phyloP scores from a whole-genome alignment of 2,797 vertebrate genomes.

The Graptemys geographica region DNA sequence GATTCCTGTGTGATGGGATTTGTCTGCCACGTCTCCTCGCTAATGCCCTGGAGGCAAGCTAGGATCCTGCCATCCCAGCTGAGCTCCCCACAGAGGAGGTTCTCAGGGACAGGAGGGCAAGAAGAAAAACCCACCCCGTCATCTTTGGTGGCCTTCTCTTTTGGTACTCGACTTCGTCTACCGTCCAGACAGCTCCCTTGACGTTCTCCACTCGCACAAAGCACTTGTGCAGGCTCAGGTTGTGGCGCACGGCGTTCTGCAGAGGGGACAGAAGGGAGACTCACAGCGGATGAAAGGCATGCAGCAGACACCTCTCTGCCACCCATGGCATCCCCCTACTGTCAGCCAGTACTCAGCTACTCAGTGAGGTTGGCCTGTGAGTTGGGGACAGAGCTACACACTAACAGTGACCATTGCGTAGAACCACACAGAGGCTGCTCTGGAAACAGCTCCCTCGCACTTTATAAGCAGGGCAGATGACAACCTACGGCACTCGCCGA shows the following conservation, averaged over 20 bases:
- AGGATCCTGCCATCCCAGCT: not conserved
- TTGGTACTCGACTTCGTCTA: constrained; percentile 99
- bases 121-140: constrained; percentile 87
- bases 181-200: constrained; percentile 98
- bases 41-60: not conserved
- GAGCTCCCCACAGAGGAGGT: not conserved
- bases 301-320: accelerated
- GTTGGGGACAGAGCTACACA: too few relatives aligned
- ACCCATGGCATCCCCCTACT: not conserved
- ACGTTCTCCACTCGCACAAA: constrained; percentile 99
- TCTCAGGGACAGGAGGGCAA: not conserved
- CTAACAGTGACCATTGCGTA: not conserved
- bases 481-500: not conserved
- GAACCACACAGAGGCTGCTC: not conserved
- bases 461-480: not conserved
- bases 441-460: not conserved
- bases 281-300: accelerated
- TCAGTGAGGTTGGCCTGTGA: not conserved
- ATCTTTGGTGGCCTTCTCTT: constrained; percentile 99
- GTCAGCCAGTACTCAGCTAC: not conserved
- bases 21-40: too few relatives aligned
- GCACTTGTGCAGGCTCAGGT: constrained; percentile 99
- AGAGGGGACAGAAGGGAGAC: not conserved
- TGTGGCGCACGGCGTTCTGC: constrained; percentile 98
- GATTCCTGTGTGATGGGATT: not conserved